These are phyloP conservation scores for Sericinus montela DNA, from an alignment of 2,888 invertebrate genomes.

Conservation along the genomic window DNA sequence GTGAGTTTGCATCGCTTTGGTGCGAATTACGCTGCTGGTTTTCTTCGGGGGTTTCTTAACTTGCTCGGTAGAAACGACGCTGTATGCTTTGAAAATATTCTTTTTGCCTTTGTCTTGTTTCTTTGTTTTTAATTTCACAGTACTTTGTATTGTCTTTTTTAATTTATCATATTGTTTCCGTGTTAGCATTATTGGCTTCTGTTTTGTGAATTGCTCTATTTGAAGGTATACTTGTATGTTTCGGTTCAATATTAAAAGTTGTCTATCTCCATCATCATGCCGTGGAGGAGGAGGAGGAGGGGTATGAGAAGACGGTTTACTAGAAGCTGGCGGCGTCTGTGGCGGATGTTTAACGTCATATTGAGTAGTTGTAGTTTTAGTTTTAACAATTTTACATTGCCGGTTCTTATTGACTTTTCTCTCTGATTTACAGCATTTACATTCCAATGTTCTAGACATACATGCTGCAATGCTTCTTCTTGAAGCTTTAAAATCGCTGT, in stretches of 20 bases:
- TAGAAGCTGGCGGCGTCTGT: neutral
- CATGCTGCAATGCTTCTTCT: slow-evolving; percentile 3
- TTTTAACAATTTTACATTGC: slow-evolving; percentile 15
- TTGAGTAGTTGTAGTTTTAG: slow-evolving; percentile 17
- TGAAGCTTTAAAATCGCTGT: slow-evolving; percentile 1
- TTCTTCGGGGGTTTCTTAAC: slow-evolving; percentile 31
- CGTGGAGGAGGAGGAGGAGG: slow-evolving; percentile 21
- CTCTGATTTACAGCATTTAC: slow-evolving; percentile 12
- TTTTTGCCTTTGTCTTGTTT: slow-evolving; percentile 28
- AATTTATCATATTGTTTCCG: slow-evolving; percentile 57
- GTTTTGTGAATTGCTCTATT: slow-evolving; percentile 43
- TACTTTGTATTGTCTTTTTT: slow-evolving; percentile 46
- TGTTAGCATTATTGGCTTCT: slow-evolving; percentile 49
- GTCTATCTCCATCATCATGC: neutral
- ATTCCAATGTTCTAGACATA: slow-evolving; percentile 9
- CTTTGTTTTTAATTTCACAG: slow-evolving; percentile 21
- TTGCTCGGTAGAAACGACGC: slow-evolving; percentile 38
- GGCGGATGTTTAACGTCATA: slow-evolving; percentile 6
- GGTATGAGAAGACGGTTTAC: neutral
- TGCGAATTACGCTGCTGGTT: neutral
- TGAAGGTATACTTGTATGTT: slow-evolving; percentile 50
- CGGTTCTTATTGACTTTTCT: slow-evolving; percentile 9
- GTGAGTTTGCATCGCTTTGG: slow-evolving; percentile 20
- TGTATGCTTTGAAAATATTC: slow-evolving; percentile 11
- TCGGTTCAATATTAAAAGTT: slow-evolving; percentile 38